Conservation (phyloP, 1,140 invertebrate species). For the Pseudobourletiella spinata region DNA sequence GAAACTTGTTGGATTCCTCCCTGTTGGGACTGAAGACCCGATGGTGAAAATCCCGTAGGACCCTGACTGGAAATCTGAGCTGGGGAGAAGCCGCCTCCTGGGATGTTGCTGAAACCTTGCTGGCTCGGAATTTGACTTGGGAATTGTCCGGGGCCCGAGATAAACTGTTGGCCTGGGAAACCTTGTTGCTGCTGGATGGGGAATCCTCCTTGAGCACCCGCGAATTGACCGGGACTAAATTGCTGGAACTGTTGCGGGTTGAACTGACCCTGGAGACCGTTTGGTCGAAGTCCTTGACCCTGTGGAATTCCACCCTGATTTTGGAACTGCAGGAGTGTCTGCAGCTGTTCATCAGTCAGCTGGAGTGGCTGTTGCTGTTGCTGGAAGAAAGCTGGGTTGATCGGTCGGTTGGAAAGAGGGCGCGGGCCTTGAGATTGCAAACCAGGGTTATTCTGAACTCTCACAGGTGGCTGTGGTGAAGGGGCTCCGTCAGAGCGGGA, state of each 20-base stretch:
- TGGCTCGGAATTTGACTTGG: no score
- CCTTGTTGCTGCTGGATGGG: constrained; percentile 1
- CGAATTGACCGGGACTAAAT: not conserved
- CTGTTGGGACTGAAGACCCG: no score
- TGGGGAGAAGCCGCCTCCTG: no score
- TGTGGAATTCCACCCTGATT: no score
- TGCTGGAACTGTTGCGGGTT: constrained; percentile 8
- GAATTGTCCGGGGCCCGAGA: no score
- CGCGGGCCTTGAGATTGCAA: not conserved
- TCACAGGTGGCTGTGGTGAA: not conserved
- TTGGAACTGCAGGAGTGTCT: not conserved
- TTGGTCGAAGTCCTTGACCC: constrained; percentile 8
- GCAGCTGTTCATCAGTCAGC: not conserved
- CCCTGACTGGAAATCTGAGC: no score
- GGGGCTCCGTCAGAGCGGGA: not conserved
- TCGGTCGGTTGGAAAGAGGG: no score
- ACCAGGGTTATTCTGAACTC: not conserved
- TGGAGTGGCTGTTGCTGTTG: not conserved
- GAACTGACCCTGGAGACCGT: not conserved
- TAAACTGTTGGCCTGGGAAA: constrained; percentile 5
- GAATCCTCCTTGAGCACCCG: constrained; percentile 1
- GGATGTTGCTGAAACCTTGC: no score
- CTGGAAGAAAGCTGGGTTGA: not conserved
- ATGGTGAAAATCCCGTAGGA: no score
- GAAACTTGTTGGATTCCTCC: no score